Base-by-base conservation (phyloP, 2,888 invertebrate genomes). In the Orthosia incerta region DNA sequence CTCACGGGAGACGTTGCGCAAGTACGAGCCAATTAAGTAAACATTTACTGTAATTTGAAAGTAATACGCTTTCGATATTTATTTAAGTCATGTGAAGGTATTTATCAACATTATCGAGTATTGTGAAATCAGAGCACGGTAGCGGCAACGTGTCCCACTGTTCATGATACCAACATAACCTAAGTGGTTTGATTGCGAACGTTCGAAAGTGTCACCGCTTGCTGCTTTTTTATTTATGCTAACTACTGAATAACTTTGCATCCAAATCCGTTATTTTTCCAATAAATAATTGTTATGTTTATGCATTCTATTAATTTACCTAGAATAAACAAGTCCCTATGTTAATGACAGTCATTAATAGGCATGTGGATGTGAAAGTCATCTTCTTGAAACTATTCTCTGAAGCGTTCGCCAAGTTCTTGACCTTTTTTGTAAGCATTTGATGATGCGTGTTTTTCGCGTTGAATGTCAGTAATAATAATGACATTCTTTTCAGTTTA, bases 51-150 rank as follows among this genome's bases (percentile, higher is more conserved):
- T 76, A 53, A 76, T 77, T 79, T 67, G 74, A 84, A 84, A 81
- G 83, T 84, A 76, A 74, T 74, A 80, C 64, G 71, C 70, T 80
- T 73, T 83, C 78, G 64, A 78, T 75, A 74, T 71, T 66, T 75
- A 70, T 74, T 77, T 73, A 75, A 83, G 72, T 72, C 57, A 63
- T 66, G 67, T 56, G 23, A 46, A 68, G 60, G 50, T 72, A 72
- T 71, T 66, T 67, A 64, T 68, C 55, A 56, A 60, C 57, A 48
- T 70, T 55, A 65, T 50, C 50, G 23, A 20, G 50, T 46, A 71
- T 83, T 76, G 70, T 80, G 74, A 80, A 80, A 80, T 68, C 60
- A 63, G 56, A 68, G 13, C 68, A 31, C 31, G 31, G n/a, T 51
- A 59, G 59, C 39, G 31, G n/a, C 59, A 59, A 56, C 46, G 0